Evolutionary conservation across 1,140 invertebrate genomes (phyloP).

Genomic region (Zaprionus africanus): DNA sequence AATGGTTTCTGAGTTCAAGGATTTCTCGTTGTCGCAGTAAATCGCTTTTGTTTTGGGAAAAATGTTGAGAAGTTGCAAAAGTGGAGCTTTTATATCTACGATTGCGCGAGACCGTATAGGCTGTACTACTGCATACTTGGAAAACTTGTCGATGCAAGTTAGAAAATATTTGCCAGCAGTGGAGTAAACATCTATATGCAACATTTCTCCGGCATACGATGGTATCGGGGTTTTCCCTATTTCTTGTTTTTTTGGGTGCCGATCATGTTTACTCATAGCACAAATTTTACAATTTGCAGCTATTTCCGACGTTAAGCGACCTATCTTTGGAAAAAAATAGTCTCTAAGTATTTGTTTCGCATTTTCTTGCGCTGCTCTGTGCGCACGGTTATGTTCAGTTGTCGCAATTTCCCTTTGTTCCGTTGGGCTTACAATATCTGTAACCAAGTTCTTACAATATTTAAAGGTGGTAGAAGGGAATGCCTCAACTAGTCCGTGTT

Average conservation of each 20-base stretch:
- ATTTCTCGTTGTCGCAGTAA: conserved; percentile 3
- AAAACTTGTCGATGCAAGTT: conserved; percentile 7
- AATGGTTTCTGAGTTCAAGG: neutral
- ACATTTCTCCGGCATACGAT: conserved; percentile 6
- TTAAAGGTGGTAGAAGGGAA: neutral
- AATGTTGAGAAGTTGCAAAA: neutral
- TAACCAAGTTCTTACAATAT: neutral
- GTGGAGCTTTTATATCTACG: neutral
- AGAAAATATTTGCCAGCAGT: conserved; percentile 3
- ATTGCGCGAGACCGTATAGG: neutral
- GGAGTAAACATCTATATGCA: conserved; percentile 2
- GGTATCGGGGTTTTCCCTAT: neutral
- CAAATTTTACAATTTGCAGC: no score
- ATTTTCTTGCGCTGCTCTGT: no score
- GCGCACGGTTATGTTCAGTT: neutral
- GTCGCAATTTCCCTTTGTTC: no score
- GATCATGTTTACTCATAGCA: no score
- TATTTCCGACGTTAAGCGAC: no score
- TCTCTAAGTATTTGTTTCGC: neutral
- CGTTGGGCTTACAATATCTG: neutral
- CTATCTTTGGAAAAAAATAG: no score
- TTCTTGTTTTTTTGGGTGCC: neutral
- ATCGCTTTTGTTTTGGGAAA: neutral
- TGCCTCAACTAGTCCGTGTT: neutral
- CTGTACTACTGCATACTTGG: conserved; percentile 6